phyloP scores from a whole-genome alignment of 2,113 vertebrate genomes.

The Rhabdomys dilectus region DNA sequence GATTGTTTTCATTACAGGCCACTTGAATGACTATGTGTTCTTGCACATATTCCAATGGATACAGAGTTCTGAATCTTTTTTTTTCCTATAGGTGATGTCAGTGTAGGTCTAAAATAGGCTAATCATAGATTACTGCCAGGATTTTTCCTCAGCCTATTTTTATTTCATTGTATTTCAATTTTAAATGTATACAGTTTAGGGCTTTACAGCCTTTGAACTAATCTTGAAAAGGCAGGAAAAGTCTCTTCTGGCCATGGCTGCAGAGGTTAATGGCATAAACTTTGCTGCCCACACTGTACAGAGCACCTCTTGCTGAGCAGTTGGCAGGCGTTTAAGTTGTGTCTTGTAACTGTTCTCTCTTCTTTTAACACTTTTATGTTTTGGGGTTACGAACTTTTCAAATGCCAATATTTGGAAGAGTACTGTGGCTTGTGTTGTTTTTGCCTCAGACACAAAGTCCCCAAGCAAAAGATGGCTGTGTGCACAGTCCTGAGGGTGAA shows the following conservation, averaged over 20 bases:
- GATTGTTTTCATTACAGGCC: background rate
- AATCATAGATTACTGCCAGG: slow-evolving; percentile 28
- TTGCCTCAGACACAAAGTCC: background rate
- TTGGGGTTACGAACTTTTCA: background rate
- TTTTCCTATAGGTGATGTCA: background rate
- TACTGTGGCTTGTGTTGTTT: background rate
- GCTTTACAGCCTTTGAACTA: slow-evolving; percentile 27
- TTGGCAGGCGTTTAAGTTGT: slow-evolving; percentile 33
- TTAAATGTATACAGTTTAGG: background rate
- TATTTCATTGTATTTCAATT: slow-evolving; percentile 40
- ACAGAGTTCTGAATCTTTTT: background rate
- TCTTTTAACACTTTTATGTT: slow-evolving; percentile 36
- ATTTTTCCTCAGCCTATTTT: slow-evolving; percentile 21
- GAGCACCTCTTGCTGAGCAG: slow-evolving; percentile 30
- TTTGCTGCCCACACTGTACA: background rate
- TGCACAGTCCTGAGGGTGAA: background rate
- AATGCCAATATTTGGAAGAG: slow-evolving; percentile 12
- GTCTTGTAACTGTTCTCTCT: slow-evolving; percentile 40
- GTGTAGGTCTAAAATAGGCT: background rate
- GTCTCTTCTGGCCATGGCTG: background rate
- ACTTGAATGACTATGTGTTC: background rate
- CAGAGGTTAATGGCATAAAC: background rate
- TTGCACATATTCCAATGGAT: background rate
- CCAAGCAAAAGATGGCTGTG: background rate
- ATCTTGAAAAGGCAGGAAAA: background rate